Percentiles rank a stretch among this genome's conserved stretches.
Evolutionary conservation across 2,888 invertebrate genomes (phyloP).

Genomic region (Sphaerophoria taeniata): DNA sequence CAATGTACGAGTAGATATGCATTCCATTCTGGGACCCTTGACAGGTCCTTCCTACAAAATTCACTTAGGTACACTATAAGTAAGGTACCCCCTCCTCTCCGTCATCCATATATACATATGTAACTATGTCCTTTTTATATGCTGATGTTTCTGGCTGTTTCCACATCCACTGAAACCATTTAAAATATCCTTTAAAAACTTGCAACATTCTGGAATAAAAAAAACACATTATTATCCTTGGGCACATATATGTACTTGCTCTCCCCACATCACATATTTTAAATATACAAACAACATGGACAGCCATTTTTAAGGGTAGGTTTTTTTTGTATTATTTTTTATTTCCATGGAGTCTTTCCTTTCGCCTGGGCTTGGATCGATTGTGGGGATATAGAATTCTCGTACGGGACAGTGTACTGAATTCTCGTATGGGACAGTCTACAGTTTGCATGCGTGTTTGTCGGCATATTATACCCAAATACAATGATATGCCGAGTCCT

Average conservation of each 20-base stretch:
- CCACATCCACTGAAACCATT: constrained; percentile 27
- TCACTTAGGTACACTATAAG: constrained; percentile 1
- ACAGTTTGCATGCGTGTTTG: constrained; percentile 49
- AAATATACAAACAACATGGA: not conserved
- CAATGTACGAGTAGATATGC: not conserved
- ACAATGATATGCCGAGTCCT: not conserved
- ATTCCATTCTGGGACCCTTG: not conserved
- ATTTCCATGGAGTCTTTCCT: not conserved
- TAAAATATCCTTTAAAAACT: constrained; percentile 37
- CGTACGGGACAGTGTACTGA: too few species aligned
- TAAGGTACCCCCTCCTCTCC: too few species aligned
- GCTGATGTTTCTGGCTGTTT: not conserved
- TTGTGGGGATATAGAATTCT: constrained; percentile 29
- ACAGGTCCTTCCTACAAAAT: constrained; percentile 48
- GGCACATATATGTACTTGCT: not conserved
- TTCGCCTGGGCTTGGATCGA: not conserved
- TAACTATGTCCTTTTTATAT: not conserved
- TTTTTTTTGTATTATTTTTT: constrained; percentile 27
- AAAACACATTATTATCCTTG: not conserved
- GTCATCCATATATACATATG: too few species aligned
- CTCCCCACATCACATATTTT: not conserved
- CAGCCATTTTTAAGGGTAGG: constrained; percentile 48
- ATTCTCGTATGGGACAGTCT: constrained; percentile 2
- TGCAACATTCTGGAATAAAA: constrained; percentile 37
- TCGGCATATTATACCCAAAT: constrained; percentile 1